Base-by-base conservation (phyloP, 2,797 vertebrate species). In the Cephalopachus bancanus region DNA sequence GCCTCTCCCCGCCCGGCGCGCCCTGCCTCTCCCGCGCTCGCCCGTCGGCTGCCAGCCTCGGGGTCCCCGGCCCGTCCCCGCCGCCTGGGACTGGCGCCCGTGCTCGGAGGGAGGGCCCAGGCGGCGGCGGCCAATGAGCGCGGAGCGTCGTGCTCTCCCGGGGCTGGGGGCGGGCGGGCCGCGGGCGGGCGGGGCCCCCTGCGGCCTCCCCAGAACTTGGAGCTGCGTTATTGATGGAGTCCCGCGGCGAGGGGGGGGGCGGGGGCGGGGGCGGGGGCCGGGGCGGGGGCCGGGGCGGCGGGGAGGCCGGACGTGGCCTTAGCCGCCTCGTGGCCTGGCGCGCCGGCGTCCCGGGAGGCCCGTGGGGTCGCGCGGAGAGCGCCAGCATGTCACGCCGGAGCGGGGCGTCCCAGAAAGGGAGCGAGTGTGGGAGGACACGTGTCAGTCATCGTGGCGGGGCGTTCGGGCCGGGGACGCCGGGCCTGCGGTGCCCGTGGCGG, bases 141-240 rank as follows among this genome's bases (percentile, higher is more conserved):
- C 78, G n/a, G 53, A 93, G 95, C 64, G 75, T 65, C 69, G 92
- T 20, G 95, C 49, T 83, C 97, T 88, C 84, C 26, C 7, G 53
- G 92, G 65, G 86, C 57, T 17, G 30, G 89, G 89, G 83, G 95
- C 65, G 44, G 83, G 96, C 0, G 2, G 44, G 96, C 95, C 96
- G 97, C 93, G 94, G 98, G 98, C 97, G 97, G 59, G 59, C 98
- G 92, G 98, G 97, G 95, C 97, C 97, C 98, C 98, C 98, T 97
- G 98, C 98, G 37, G 97, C 55, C 87, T 96, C 98, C 93, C 98
- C 97, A 71, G 97, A 96, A 95, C 95, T 71, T 53, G 51, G 44
- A 76, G 60, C 85, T 97, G 98, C 98, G 98, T 98, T 98, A 98
- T 98, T 98, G 98, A 98, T 97, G 96, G 96, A 85, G 95, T 90